phyloP scores from a whole-genome alignment of 2,113 vertebrate genomes.

The Rhipidura dahli region DNA sequence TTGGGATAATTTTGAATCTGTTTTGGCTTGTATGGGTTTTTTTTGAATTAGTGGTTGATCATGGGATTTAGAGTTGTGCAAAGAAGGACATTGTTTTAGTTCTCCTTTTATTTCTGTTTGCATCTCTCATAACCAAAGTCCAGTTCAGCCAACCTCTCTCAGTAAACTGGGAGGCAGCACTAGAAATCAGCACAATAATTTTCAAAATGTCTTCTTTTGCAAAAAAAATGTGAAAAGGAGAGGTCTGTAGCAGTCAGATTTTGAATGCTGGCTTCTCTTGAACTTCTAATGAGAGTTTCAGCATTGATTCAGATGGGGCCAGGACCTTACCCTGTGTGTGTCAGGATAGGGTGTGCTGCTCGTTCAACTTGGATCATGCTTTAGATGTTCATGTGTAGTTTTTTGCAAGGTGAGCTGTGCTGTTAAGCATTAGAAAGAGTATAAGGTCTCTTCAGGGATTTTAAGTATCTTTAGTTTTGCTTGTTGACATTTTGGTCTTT shows the following conservation, averaged over 20 bases:
- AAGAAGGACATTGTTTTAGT: background rate
- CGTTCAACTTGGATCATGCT: background rate
- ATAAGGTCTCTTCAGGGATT: conserved; percentile 11
- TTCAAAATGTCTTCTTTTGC: background rate
- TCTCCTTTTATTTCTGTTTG: background rate
- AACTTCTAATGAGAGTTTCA: background rate
- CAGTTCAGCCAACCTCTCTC: background rate
- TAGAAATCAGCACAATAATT: conserved; percentile 2
- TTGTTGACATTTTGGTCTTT: background rate
- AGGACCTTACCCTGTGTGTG: background rate
- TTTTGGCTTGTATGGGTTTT: background rate
- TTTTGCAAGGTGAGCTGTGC: background rate
- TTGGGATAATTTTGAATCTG: background rate
- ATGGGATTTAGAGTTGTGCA: background rate
- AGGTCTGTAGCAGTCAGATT: background rate
- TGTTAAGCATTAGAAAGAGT: background rate
- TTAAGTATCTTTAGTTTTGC: background rate
- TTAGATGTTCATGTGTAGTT: background rate
- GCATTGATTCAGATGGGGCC: background rate
- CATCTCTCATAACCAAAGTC: background rate
- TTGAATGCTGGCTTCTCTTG: background rate
- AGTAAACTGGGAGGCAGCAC: background rate
- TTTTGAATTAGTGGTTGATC: background rate
- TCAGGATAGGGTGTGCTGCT: background rate
- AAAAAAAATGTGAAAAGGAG: background rate